phyloP scores from a whole-genome alignment of 1,140 invertebrate species.

The Zaprionus nigranus region DNA sequence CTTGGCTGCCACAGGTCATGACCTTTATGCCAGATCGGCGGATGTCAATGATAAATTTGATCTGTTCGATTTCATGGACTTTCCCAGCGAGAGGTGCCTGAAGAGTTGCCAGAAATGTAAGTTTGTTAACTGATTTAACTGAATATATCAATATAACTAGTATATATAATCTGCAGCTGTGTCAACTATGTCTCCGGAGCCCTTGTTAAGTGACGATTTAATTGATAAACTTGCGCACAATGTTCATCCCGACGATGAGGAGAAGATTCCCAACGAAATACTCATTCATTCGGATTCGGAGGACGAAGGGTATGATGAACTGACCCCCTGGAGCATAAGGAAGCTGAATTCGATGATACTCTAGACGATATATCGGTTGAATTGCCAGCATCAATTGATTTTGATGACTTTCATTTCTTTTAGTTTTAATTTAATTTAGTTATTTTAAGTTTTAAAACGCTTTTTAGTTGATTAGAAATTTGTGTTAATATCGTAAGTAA shows the following conservation, averaged over 20 bases:
- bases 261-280: neutral
- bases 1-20: neutral
- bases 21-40: slow-evolving; percentile 23
- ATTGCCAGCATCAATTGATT: neutral
- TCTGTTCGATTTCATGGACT: slow-evolving; percentile 43
- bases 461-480: neutral
- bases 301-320: neutral
- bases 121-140: neutral
- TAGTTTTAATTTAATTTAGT: neutral
- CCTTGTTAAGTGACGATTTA: slow-evolving; percentile 15
- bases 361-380: neutral
- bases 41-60: slow-evolving; percentile 11
- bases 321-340: neutral
- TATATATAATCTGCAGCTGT: neutral
- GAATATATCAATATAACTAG: neutral
- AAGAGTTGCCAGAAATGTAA: slow-evolving; percentile 36
- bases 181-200: neutral
- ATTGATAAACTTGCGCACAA: slow-evolving; percentile 5
- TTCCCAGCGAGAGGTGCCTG: slow-evolving; percentile 28
- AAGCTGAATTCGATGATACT: neutral
- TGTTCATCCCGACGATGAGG: neutral
- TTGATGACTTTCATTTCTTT: slow-evolving; percentile 5
- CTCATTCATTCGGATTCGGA: neutral
- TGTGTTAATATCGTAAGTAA: neutral
- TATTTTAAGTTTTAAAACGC: neutral